These are phyloP conservation scores for Margarornis squamiger DNA, from an alignment of 2,797 vertebrate genomes.

Conservation along the genomic window DNA sequence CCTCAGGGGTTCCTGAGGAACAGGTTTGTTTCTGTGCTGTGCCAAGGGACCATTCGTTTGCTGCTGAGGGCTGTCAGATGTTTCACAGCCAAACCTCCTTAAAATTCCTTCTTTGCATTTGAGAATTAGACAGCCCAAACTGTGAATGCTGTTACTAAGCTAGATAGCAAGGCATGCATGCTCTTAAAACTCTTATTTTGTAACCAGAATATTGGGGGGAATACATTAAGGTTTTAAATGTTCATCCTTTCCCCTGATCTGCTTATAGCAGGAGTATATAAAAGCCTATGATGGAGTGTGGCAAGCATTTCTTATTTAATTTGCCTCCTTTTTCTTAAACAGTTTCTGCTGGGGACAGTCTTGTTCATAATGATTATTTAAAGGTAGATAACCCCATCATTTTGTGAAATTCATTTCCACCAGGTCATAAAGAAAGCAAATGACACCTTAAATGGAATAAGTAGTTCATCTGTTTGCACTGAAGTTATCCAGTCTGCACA, in stretches of 20 bases:
- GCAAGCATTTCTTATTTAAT: not conserved
- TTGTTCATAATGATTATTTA: not conserved
- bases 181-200: not conserved
- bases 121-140: not conserved
- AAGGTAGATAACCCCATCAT: not conserved
- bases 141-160: not conserved
- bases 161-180: not conserved
- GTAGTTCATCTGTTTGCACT: conserved; percentile 95
- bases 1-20: not conserved
- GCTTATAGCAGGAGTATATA: not conserved
- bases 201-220: not conserved
- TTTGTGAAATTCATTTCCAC: conserved; percentile 23
- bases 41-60: rapidly evolving
- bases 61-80: not conserved
- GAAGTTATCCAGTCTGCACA: conserved; percentile 98
- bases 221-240: not conserved
- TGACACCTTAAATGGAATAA: conserved; percentile 95
- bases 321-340: not conserved
- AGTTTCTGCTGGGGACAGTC: not conserved
- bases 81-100: not conserved
- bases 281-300: not conserved
- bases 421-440: conserved; percentile 98
- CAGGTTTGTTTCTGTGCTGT: not conserved
- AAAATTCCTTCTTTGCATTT: not conserved
- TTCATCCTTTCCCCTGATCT: not conserved